Evolutionary conservation across 2,888 invertebrate genomes (phyloP), one percentile per base, ranked within the genome.

Genomic region (Trissoscelio sp.): DNA sequence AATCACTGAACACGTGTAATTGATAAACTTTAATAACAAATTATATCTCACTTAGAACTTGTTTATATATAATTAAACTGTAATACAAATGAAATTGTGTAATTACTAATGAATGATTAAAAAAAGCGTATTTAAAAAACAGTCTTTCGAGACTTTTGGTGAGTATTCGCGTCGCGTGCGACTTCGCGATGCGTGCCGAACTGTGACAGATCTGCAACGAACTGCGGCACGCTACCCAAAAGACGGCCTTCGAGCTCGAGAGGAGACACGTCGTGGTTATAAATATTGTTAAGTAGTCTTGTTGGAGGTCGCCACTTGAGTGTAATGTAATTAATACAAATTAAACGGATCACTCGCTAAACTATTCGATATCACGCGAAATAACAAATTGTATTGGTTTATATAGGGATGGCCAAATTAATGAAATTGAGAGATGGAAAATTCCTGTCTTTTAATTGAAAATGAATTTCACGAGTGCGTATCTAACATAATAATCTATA

Each of bases 281-380:
- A 88, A 88, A 87, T 88, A 88, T 88, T 87, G 85, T 86, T 85
- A 86, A 87, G 86, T 83, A 86, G 83, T 83, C 24, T 74, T 60
- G 62, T 67, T 80, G 74, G 82, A 82, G 83, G 81, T 78, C 81
- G 80, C 77, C 80, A 75, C 78, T 80, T 80, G 70, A 67, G 55
- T 74, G 48, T 55, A 79, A 67, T 79, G 44, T 70, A 79, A 64
- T 73, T 79, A 73, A 74, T 74, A 69, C 62, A 53, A 80, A 48
- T 72, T 66, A 48, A 70, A 37, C 31, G 4, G 53, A 42, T 51
- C 39, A 9, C 31, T 57, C n/a, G 16, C 42, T 11, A 48, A 66
- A 60, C 14, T 42, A 39, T 16, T 28, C 0, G 28, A 4, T 28
- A 20, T 57, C 57, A 66, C 31, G 64, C 51, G 20, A 60, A 22